Evolutionary conservation across 2,113 vertebrate genomes (phyloP).

Genomic region (Gulo gulo): DNA sequence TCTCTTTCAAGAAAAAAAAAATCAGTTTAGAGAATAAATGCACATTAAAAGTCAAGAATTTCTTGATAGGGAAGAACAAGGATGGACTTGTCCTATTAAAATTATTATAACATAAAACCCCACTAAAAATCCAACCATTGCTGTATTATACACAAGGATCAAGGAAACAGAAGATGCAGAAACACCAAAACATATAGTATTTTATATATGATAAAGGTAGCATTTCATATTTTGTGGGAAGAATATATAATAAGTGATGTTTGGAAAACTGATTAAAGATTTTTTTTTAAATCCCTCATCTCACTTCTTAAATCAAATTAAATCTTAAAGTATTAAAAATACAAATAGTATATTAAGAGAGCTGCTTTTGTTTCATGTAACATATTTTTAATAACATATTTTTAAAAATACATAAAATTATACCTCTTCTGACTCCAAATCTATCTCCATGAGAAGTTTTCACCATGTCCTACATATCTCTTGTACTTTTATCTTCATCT

Average conservation of each 20-base stretch:
- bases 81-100: not conserved
- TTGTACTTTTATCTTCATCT: slow-evolving; percentile 21
- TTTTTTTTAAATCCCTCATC: not conserved
- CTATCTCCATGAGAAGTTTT: not conserved
- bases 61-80: not conserved
- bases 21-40: slow-evolving; percentile 30
- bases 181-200: not conserved
- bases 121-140: slow-evolving; percentile 4
- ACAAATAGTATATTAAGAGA: not conserved
- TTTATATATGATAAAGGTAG: not conserved
- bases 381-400: not conserved
- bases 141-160: not conserved
- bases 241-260: not conserved
- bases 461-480: not conserved
- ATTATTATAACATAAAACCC: not conserved
- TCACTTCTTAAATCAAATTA: not conserved
- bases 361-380: not conserved
- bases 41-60: not conserved
- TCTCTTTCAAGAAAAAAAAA: not conserved
- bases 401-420: not conserved
- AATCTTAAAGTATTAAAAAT: not conserved
- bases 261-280: not conserved
- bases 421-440: not conserved
- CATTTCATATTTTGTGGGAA: not conserved
- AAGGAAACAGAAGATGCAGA: not conserved